phyloP scores from a whole-genome alignment of 2,113 vertebrate genomes.

The Cercopithecus mona region DNA sequence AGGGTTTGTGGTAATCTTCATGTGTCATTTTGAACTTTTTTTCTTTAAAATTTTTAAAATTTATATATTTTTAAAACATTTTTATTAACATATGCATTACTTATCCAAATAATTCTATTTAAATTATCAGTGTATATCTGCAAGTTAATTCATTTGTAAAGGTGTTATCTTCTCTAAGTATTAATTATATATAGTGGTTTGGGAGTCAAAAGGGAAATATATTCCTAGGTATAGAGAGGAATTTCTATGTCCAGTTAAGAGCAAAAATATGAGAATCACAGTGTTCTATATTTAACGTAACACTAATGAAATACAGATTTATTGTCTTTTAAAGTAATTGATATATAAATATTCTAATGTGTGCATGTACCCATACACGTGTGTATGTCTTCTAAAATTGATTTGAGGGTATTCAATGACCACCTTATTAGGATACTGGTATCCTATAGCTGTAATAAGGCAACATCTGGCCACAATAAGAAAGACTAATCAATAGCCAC shows the following conservation, averaged over 20 bases:
- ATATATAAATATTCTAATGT: background rate
- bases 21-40: conserved; percentile 10
- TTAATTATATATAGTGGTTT: background rate
- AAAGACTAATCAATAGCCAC: background rate
- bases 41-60: background rate
- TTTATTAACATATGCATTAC: background rate
- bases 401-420: background rate
- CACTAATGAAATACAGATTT: background rate
- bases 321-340: background rate
- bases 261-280: background rate
- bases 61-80: background rate
- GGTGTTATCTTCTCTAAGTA: background rate
- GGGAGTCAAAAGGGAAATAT: background rate
- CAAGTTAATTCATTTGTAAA: conserved; percentile 10
- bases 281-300: background rate
- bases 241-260: background rate
- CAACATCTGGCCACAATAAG: background rate
- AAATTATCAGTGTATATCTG: background rate
- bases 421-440: background rate
- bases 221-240: background rate
- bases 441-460: background rate
- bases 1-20: background rate
- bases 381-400: background rate
- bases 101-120: conserved; percentile 23
- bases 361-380: background rate